Evolutionary conservation across 2,113 vertebrate species (phyloP).

Genomic region (Cyphomyrus discorhynchus): DNA sequence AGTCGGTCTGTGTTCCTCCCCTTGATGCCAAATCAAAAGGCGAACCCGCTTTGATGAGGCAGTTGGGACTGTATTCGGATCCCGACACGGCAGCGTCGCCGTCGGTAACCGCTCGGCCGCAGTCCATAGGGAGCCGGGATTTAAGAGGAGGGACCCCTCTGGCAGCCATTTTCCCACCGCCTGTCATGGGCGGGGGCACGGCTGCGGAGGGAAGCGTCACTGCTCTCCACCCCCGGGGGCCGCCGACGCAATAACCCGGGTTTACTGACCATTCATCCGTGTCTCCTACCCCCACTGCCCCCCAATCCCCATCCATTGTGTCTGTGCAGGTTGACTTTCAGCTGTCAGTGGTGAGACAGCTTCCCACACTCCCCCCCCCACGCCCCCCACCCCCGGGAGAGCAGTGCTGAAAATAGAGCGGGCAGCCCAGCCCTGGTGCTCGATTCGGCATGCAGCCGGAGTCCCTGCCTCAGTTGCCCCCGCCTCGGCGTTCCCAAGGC

Average conservation of each 20-base stretch:
- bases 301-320: slow-evolving; percentile 52
- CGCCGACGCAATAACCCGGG: background rate
- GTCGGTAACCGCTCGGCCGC: background rate
- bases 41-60: background rate
- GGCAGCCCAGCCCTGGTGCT: slow-evolving; percentile 38
- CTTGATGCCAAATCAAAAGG: background rate
- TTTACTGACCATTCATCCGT: slow-evolving; percentile 15
- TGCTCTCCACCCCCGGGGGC: background rate
- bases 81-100: background rate
- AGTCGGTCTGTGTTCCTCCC: background rate
- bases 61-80: background rate
- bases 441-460: slow-evolving; percentile 62
- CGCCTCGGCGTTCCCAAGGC: slow-evolving; percentile 9
- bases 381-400: slow-evolving; percentile 52
- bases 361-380: slow-evolving; percentile 23
- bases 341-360: slow-evolving; percentile 59
- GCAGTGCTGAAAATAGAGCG: slow-evolving; percentile 58
- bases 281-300: slow-evolving; percentile 14
- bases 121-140: background rate
- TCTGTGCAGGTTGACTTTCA: slow-evolving; percentile 63
- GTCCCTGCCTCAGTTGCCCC: slow-evolving; percentile 22
- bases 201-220: background rate
- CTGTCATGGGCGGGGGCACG: background rate
- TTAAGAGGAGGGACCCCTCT: background rate
- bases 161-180: background rate